phyloP scores from a whole-genome alignment of 2,113 vertebrate species.

The Rana temporaria region DNA sequence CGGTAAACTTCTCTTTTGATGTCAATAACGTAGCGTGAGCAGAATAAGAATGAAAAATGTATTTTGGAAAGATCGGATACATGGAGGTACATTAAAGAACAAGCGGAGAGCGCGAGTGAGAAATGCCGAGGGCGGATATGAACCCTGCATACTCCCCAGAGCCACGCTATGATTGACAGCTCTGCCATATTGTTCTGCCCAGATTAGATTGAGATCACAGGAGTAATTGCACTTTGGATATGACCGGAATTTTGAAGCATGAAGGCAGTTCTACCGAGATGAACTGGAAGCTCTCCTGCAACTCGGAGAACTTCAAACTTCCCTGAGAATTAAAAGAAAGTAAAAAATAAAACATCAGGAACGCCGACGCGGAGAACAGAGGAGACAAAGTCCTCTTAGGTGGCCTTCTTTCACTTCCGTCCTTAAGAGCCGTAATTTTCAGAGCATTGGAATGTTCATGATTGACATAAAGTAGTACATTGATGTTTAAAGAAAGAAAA shows the following conservation, averaged over 20 bases:
- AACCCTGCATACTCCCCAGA: not conserved
- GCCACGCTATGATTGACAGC: slow-evolving; percentile 24
- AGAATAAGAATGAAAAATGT: slow-evolving; percentile 3
- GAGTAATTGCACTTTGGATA: slow-evolving; percentile 49
- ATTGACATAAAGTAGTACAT: too few relatives aligned
- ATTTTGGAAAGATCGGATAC: not conserved
- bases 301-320: slow-evolving; percentile 18
- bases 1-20: not conserved
- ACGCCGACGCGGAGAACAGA: too few relatives aligned
- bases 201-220: slow-evolving; percentile 49
- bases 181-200: slow-evolving; percentile 43
- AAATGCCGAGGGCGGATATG: slow-evolving; percentile 7
- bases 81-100: slow-evolving; percentile 4
- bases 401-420: too few relatives aligned
- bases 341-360: not conserved
- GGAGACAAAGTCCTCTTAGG: too few relatives aligned
- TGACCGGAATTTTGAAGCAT: slow-evolving; percentile 28
- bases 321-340: slow-evolving; percentile 11
- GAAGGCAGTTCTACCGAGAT: not conserved
- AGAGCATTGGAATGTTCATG: too few relatives aligned
- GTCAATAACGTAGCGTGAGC: not conserved
- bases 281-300: not conserved
- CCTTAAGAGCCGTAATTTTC: too few relatives aligned
- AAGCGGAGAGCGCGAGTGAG: not conserved
- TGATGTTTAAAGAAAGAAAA: too few relatives aligned